These are phyloP conservation scores for Threskiornis aethiopicus DNA, from an alignment of 2,797 vertebrate species.

Conservation along the genomic window DNA sequence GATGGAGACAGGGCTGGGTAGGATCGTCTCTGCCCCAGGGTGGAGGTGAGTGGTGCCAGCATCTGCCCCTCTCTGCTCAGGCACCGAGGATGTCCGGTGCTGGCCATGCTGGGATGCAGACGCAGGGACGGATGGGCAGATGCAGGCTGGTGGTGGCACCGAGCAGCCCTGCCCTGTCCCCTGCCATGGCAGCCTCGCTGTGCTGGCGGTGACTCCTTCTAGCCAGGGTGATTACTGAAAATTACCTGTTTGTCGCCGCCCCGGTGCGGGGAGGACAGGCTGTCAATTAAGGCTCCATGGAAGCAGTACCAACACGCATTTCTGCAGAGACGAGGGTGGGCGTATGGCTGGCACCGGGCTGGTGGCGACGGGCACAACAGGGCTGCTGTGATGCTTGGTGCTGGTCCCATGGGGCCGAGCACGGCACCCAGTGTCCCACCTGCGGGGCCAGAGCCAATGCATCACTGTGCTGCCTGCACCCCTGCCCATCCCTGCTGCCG, in stretches of 20 bases:
- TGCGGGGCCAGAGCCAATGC: rapidly evolving
- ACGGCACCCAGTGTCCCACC: rapidly evolving
- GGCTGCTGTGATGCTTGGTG: rapidly evolving
- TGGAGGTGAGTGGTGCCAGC: not conserved
- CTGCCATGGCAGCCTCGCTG: rapidly evolving
- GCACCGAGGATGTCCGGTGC: rapidly evolving
- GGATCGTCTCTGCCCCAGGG: not conserved
- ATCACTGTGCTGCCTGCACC: rapidly evolving
- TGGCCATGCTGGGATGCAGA: not conserved
- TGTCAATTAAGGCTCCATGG: slow-evolving; percentile 10
- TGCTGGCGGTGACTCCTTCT: not conserved
- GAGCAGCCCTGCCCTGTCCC: rapidly evolving
- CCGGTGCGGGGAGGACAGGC: not conserved
- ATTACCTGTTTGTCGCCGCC: slow-evolving; percentile 17
- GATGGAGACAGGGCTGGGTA: not conserved
- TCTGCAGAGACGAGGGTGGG: not conserved
- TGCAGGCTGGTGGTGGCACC: not conserved
- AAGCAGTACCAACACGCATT: not conserved
- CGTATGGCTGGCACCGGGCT: not conserved
- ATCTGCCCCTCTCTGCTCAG: not conserved
- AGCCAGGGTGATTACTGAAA: slow-evolving; percentile 2
- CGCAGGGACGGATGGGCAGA: rapidly evolving
- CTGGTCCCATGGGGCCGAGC: not conserved
- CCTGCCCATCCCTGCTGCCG: rapidly evolving
- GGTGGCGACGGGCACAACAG: rapidly evolving